These are phyloP conservation scores for Phylloscopus whistleri DNA, from an alignment of 2,113 vertebrate genomes.

Conservation along the genomic window DNA sequence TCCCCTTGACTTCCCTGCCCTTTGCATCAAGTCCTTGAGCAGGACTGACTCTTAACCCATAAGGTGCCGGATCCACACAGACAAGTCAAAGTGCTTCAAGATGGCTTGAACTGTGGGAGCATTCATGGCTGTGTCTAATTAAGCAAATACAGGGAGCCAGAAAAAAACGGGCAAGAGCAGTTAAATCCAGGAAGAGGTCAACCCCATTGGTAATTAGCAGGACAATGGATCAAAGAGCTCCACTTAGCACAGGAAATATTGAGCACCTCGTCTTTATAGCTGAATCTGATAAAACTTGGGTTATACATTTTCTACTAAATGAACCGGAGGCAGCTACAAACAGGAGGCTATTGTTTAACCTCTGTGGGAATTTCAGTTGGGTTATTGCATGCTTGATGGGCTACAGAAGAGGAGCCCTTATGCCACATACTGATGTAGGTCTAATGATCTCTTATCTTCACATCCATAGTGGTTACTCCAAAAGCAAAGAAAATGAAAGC, in stretches of 20 bases:
- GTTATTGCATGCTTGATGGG: slow-evolving; percentile 31
- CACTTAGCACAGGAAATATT: slow-evolving; percentile 59
- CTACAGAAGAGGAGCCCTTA: slow-evolving; percentile 26
- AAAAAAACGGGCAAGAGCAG: slow-evolving; percentile 17
- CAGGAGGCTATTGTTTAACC: slow-evolving; percentile 45
- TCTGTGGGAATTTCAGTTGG: slow-evolving; percentile 20
- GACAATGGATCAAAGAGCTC: slow-evolving; percentile 59
- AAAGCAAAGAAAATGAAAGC: slow-evolving; percentile 38
- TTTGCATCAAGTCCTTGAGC: slow-evolving; percentile 2
- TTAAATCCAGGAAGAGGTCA: slow-evolving; percentile 60
- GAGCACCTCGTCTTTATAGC: slow-evolving; percentile 43
- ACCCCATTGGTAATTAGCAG: slow-evolving; percentile 4
- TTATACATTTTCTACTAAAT: slow-evolving; percentile 62
- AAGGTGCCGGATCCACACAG: neutral
- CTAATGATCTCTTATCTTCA: slow-evolving; percentile 60
- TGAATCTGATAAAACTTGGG: slow-evolving; percentile 59
- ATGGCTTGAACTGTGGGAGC: slow-evolving; percentile 18
- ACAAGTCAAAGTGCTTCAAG: neutral
- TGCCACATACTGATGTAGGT: slow-evolving; percentile 15
- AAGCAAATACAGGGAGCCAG: slow-evolving; percentile 49
- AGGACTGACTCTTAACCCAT: neutral
- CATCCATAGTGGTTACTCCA: neutral
- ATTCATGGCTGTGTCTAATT: slow-evolving; percentile 54
- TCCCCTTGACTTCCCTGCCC: neutral
- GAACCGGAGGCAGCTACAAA: slow-evolving; percentile 44